Conservation (phyloP, 2,113 vertebrate species). For the Cichladusa arquata region DNA sequence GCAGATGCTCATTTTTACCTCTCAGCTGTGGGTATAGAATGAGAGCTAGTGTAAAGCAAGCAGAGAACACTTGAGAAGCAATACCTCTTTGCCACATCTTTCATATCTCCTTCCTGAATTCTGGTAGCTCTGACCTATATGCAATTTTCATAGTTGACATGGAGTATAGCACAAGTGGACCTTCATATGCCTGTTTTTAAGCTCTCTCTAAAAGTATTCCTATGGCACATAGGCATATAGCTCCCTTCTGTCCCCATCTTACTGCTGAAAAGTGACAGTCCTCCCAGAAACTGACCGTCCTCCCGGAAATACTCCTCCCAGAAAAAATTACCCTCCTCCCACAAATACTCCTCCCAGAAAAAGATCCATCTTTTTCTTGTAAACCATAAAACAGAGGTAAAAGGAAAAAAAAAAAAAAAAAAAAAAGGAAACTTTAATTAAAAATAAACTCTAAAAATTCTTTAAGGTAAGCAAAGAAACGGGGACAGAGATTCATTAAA, state of each 20-base stretch:
- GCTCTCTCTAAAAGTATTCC: not conserved
- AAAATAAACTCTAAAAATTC: not conserved
- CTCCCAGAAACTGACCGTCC: not conserved
- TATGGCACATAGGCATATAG: not conserved
- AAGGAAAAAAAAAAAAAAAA: not conserved
- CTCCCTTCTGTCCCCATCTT: not conserved
- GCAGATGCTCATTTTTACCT: not conserved
- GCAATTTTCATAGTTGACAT: not conserved
- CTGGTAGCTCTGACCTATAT: not conserved
- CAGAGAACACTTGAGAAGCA: not conserved
- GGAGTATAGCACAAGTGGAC: not conserved
- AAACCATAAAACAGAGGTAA: not conserved
- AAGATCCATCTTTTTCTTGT: not conserved
- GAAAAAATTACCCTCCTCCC: not conserved
- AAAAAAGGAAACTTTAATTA: not conserved
- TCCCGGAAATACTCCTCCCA: not conserved
- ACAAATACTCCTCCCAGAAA: not conserved
- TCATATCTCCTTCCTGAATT: not conserved
- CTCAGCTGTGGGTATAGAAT: not conserved
- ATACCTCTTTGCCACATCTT: not conserved
- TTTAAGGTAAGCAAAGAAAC: not conserved
- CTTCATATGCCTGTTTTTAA: not conserved
- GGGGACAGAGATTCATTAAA: not conserved
- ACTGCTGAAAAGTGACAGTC: not conserved
- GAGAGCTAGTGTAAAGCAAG: not conserved